A percentile compares a stretch with the other conserved stretches of the same genome.
Conservation (phyloP, 2,888 invertebrate genomes). For the Tridacna crocea region DNA sequence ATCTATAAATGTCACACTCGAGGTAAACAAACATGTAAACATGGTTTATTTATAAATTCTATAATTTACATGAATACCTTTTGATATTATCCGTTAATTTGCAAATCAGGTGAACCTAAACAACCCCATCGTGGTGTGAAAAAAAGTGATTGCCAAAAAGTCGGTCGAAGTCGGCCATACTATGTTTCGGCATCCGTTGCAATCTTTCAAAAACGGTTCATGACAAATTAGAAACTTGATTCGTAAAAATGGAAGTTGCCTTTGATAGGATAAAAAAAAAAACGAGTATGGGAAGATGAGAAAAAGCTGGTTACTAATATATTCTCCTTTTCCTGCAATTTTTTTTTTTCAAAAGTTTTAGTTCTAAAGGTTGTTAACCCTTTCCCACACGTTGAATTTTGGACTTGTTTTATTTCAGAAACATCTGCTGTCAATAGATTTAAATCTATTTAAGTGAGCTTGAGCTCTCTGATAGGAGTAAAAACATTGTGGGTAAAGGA, state of each 20-base stretch:
- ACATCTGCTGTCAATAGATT: not conserved
- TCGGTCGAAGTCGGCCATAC: not conserved
- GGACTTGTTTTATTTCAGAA: not conserved
- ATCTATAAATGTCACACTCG: conserved; percentile 4
- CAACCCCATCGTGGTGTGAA: not conserved
- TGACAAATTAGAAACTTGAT: too few relatives aligned
- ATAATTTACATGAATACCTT: not conserved
- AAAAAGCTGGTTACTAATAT: not conserved
- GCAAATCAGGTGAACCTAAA: not conserved
- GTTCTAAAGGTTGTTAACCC: too few relatives aligned
- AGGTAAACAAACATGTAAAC: conserved; percentile 19
- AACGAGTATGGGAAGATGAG: not conserved
- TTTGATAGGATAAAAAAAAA: not conserved
- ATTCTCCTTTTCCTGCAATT: too few relatives aligned
- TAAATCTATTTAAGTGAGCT: not conserved
- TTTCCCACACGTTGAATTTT: too few relatives aligned
- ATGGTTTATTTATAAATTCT: conserved; percentile 5
- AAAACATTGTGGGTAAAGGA: not conserved
- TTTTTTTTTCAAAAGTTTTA: not conserved
- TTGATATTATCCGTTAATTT: conserved; percentile 3
- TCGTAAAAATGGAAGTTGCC: too few relatives aligned
- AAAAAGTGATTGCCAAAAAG: not conserved
- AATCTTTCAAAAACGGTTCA: too few relatives aligned
- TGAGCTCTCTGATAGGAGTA: not conserved
- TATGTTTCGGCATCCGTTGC: too few relatives aligned